phyloP scores from a whole-genome alignment of 2,113 vertebrate genomes.

The Gallinago jamesoni region DNA sequence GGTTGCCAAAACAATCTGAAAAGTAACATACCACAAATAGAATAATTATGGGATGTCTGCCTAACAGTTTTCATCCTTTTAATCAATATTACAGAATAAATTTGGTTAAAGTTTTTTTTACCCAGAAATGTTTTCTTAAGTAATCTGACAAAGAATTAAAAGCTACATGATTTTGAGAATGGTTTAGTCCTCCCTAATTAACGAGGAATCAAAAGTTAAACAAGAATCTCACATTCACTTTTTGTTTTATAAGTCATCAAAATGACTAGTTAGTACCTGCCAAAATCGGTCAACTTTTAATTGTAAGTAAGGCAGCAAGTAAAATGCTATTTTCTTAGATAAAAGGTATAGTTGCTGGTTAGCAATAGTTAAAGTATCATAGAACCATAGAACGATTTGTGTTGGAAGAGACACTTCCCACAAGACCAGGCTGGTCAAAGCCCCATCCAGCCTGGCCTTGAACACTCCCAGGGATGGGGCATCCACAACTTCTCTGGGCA shows the following conservation, averaged over 20 bases:
- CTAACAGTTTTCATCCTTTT: not conserved
- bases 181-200: not conserved
- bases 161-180: not conserved
- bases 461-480: not conserved
- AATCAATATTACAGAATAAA: not conserved
- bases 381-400: not conserved
- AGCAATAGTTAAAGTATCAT: not conserved
- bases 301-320: not conserved
- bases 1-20: slow-evolving; percentile 96
- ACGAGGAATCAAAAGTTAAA: not conserved
- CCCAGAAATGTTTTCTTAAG: not conserved
- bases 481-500: not conserved
- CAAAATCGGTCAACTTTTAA: not conserved
- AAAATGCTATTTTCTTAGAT: not conserved
- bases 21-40: not conserved
- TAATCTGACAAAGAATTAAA: not conserved
- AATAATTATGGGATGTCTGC: not conserved
- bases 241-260: not conserved
- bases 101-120: not conserved
- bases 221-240: not conserved
- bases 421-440: not conserved
- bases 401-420: not conserved
- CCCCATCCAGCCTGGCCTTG: not conserved
- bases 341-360: not conserved
- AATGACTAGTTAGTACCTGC: not conserved